Evolutionary conservation across 2,888 invertebrate species (phyloP).

Genomic region (Julus scandinavius): DNA sequence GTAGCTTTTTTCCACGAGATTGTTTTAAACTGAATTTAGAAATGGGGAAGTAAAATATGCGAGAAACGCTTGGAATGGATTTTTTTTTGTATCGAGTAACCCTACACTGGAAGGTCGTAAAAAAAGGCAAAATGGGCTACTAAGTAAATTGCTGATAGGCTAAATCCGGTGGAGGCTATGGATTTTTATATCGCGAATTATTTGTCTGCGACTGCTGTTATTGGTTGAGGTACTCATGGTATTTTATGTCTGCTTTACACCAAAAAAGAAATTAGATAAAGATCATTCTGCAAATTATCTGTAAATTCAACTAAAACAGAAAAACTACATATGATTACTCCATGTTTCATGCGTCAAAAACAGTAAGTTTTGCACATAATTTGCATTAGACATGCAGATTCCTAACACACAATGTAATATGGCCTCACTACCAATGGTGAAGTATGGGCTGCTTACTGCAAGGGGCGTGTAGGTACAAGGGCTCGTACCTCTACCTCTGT

Average conservation of each 20-base stretch:
- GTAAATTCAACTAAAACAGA: too few relatives aligned
- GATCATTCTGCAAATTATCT: neutral
- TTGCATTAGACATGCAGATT: too few relatives aligned
- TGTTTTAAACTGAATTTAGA: neutral
- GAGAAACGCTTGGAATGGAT: neutral
- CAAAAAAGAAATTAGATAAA: too few relatives aligned
- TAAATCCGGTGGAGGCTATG: conserved; percentile 5
- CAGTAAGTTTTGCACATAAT: too few relatives aligned
- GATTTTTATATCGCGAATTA: neutral
- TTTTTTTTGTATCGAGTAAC: neutral
- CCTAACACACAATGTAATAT: neutral
- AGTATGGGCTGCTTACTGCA: neutral
- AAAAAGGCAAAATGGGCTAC: neutral
- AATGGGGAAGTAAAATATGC: neutral
- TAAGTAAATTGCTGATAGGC: conserved; percentile 33
- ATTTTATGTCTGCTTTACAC: too few relatives aligned
- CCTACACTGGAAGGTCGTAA: neutral
- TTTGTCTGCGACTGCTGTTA: neutral
- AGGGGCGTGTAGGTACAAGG: neutral
- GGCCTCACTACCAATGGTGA: neutral
- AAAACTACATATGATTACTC: too few relatives aligned
- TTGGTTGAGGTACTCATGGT: too few relatives aligned
- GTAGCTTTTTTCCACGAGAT: neutral
- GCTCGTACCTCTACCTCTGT: neutral
- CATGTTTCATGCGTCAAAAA: too few relatives aligned